Base-by-base conservation (phyloP, 2,113 vertebrate genomes). In the Triplophysa tibetana region DNA sequence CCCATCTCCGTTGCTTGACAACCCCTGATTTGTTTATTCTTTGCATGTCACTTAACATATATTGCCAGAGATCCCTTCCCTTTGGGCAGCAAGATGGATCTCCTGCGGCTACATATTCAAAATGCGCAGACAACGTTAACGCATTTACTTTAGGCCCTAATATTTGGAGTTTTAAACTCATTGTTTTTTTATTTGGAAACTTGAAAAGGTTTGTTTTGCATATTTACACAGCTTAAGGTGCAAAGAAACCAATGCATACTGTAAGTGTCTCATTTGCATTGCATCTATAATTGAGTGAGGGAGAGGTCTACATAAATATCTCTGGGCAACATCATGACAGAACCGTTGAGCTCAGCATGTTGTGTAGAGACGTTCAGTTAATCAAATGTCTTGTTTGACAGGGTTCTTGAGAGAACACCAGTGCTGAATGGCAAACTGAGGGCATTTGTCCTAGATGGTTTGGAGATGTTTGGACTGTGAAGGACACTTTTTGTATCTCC, bases 11-110 rank as follows among this genome's bases (percentile, higher is more conserved):
- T 16, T 61, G 63, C 68, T 67, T 81, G 82, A 82, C 82, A 84
- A 70, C 62, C 73, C 29, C 62, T 84, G 82, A 80, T 80, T 84
- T 75, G 61, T 62, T 24, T 79, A 81, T 85, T 85, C 84, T 85
- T 81, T 78, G 78, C 81, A 76, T 74, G 75, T 83, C 81, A 80
- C 62, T 78, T 33, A 70, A 69, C 75, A 70, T 81, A 81, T 81
- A 81, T 75, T 80, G 66, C 74, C 78, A 82, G 76, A 82, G 82
- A 82, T 70, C 66, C 61, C 41, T 63, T 80, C 77, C 81, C 78
- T 81, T 78, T 4, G 24, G 21, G 74, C 50, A 64, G 66, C 64
- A 69, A 43, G 75, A 75, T 67, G 78, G 65, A 80, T 63, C 75
- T 81, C 77, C 84, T 52, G 48, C 58, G 33, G 79, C 21, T 69